phyloP scores from a whole-genome alignment of 2,113 vertebrate species.

The Pitta sordida region DNA sequence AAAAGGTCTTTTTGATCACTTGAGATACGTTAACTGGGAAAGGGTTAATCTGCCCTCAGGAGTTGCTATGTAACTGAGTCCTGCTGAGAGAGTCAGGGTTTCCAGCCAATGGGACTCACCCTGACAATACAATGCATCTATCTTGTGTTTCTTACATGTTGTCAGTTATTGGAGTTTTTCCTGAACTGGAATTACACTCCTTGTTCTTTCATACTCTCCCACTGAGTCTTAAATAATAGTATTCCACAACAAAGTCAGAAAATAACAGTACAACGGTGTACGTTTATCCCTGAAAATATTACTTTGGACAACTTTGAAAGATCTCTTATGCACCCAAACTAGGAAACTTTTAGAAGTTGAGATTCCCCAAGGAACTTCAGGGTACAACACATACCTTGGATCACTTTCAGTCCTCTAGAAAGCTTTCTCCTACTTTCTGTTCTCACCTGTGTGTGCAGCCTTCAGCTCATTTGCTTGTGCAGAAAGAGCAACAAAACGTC shows the following conservation, averaged over 20 bases:
- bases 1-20: neutral
- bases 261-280: neutral
- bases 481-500: neutral
- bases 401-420: neutral
- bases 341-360: neutral
- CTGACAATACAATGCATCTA: constrained; percentile 34
- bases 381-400: neutral
- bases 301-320: neutral
- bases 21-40: neutral
- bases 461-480: neutral
- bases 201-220: constrained; percentile 29
- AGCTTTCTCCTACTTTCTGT: neutral
- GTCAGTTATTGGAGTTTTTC: constrained; percentile 48
- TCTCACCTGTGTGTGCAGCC: neutral
- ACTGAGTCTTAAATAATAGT: constrained; percentile 34
- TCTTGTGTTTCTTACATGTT: constrained; percentile 35
- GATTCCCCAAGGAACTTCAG: neutral
- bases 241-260: constrained; percentile 15
- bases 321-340: neutral
- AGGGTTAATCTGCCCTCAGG: constrained; percentile 45
- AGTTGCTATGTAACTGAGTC: constrained; percentile 50
- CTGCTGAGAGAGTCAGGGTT: constrained; percentile 31
- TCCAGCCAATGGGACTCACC: constrained; percentile 24
- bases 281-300: neutral
- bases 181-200: constrained; percentile 50